Conservation (phyloP, 2,888 invertebrate genomes). For the Epirrhoe alternata region DNA sequence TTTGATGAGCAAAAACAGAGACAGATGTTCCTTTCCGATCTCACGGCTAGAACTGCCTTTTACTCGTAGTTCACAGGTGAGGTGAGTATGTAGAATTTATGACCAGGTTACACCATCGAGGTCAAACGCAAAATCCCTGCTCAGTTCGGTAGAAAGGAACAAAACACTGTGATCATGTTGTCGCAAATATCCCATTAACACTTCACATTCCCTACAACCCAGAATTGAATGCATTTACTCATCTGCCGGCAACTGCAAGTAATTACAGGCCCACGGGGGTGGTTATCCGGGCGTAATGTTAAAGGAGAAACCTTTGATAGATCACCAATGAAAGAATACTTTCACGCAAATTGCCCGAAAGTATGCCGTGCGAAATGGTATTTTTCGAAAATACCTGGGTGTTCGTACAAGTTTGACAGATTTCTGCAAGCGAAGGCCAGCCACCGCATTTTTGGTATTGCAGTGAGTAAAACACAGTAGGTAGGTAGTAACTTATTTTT, state of each 20-base stretch:
- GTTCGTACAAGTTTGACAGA: slow-evolving; percentile 46
- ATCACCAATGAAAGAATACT: slow-evolving; percentile 78
- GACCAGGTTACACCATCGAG: slow-evolving; percentile 56
- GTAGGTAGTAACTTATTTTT: no score
- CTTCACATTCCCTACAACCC: slow-evolving; percentile 81
- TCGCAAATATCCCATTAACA: slow-evolving; percentile 69
- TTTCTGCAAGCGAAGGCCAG: slow-evolving; percentile 64
- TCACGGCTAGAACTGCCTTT: slow-evolving; percentile 21
- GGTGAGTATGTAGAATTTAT: slow-evolving; percentile 15
- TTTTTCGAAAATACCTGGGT: slow-evolving; percentile 67
- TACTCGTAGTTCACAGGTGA: slow-evolving; percentile 44
- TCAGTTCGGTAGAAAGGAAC: slow-evolving; percentile 63
- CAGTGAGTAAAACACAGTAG: not conserved
- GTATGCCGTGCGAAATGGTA: slow-evolving; percentile 76
- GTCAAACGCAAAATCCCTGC: slow-evolving; percentile 61
- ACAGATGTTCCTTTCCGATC: slow-evolving; percentile 53
- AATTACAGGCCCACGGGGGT: slow-evolving; percentile 73
- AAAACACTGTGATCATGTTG: slow-evolving; percentile 78
- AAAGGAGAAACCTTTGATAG: slow-evolving; percentile 79
- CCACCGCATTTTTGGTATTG: slow-evolving; percentile 58
- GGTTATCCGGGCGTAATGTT: slow-evolving; percentile 64
- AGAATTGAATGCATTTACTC: slow-evolving; percentile 82
- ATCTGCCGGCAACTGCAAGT: slow-evolving; percentile 77
- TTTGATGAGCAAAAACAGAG: slow-evolving; percentile 66
- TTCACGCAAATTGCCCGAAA: slow-evolving; percentile 82